A percentile compares a stretch with the other conserved stretches of the same genome.
Evolutionary conservation across 2,797 vertebrate species (phyloP).

Genomic region (Centropyge bicolor): DNA sequence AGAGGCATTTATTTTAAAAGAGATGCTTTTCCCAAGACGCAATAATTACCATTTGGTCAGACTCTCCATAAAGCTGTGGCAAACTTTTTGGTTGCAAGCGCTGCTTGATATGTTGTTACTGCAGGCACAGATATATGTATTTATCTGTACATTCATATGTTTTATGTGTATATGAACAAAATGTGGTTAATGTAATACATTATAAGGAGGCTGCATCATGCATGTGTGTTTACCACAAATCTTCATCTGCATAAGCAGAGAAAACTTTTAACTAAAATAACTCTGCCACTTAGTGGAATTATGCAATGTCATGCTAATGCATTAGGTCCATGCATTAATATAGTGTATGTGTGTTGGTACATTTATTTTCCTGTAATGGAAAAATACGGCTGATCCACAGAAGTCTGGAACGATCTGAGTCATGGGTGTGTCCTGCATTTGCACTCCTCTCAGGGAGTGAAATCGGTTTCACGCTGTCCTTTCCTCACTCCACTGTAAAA

Average conservation of each 20-base stretch:
- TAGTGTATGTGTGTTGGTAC: neutral
- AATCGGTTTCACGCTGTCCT: neutral
- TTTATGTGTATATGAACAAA: neutral
- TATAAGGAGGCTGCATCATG: neutral
- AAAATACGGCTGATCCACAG: neutral
- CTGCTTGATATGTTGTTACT: neutral
- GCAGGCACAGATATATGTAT: neutral
- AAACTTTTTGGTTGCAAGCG: neutral
- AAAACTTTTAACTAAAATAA: neutral
- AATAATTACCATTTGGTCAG: neutral
- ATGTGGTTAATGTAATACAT: neutral
- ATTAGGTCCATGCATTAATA: neutral
- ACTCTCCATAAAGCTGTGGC: neutral
- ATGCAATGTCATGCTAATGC: neutral
- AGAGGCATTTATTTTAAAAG: neutral
- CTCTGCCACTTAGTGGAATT: neutral
- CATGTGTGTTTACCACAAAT: neutral
- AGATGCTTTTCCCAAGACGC: neutral
- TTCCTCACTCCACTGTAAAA: slow-evolving; percentile 13
- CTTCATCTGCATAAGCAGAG: neutral
- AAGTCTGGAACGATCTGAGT: slow-evolving; percentile 25
- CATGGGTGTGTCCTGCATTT: slow-evolving; percentile 27
- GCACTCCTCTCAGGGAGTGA: neutral
- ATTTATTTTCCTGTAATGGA: slow-evolving; percentile 18
- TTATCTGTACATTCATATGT: neutral